These are phyloP conservation scores for Labroides dimidiatus DNA, from an alignment of 2,797 vertebrate genomes.

Conservation along the genomic window DNA sequence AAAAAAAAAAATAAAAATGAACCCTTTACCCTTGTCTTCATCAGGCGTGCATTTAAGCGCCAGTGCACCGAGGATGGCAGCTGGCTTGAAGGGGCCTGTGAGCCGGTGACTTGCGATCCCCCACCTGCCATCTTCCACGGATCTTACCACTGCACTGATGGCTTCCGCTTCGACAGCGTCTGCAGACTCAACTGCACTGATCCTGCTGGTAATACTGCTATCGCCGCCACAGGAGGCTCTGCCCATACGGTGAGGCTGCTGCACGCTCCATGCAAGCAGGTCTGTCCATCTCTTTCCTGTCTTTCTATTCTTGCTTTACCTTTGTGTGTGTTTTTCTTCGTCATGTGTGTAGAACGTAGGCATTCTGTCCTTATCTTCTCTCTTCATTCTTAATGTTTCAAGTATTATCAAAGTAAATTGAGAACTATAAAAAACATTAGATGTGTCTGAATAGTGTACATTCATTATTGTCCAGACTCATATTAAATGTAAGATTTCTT, in stretches of 20 bases:
- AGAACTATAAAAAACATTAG: neutral
- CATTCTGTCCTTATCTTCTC: constrained; percentile 41
- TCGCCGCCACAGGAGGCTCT: constrained; percentile 69
- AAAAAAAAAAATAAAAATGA: neutral
- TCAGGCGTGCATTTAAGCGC: constrained; percentile 94
- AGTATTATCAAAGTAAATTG: neutral
- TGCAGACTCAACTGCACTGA: constrained; percentile 93
- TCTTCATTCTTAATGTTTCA: constrained; percentile 20
- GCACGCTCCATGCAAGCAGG: constrained; percentile 86
- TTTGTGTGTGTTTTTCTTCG: constrained; percentile 48
- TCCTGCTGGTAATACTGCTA: constrained; percentile 77
- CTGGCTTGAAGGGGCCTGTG: constrained; percentile 92
- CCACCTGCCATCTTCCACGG: constrained; percentile 93
- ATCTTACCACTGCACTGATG: constrained; percentile 93
- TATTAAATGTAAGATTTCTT: neutral
- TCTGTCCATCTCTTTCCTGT: constrained; percentile 80
- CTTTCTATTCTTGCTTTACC: constrained; percentile 65
- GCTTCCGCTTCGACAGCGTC: constrained; percentile 95
- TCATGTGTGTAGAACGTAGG: constrained; percentile 17
- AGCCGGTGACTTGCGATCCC: constrained; percentile 93
- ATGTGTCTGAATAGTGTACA: constrained; percentile 7
- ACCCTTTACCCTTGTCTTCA: neutral
- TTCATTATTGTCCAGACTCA: constrained; percentile 2
- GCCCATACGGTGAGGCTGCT: constrained; percentile 82
- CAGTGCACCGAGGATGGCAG: constrained; percentile 96